A percentile compares a stretch with the other conserved stretches of the same genome.
Conservation (phyloP, 2,113 vertebrate species). For the Bagarius yarrelli region DNA sequence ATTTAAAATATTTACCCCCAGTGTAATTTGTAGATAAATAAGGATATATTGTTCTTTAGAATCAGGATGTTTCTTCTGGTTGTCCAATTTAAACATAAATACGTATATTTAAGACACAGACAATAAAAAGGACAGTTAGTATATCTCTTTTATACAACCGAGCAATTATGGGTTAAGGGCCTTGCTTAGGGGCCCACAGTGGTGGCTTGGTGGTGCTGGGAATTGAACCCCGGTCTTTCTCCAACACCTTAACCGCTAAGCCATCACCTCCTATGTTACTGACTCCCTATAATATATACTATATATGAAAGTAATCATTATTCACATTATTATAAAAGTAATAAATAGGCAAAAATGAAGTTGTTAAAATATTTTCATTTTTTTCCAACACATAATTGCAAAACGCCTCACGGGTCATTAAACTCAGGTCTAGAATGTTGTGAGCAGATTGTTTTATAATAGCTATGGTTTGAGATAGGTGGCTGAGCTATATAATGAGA, state of each 20-base stretch:
- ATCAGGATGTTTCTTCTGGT: neutral
- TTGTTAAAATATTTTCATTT: neutral
- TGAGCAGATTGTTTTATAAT: neutral
- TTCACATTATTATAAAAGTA: slow-evolving; percentile 18
- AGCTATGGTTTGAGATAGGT: neutral
- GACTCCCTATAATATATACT: no score
- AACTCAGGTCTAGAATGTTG: neutral
- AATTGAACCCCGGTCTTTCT: no score
- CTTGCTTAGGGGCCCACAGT: no score
- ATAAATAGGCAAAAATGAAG: neutral
- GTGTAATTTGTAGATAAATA: neutral
- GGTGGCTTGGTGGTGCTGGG: no score
- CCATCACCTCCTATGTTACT: no score
- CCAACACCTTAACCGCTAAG: no score
- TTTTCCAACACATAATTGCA: neutral
- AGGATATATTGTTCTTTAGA: neutral
- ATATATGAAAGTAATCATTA: no score
- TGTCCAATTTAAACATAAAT: neutral
- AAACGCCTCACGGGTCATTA: no score
- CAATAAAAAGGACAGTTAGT: no score
- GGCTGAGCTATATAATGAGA: slow-evolving; percentile 1
- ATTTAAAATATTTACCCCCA: neutral
- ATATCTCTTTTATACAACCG: no score
- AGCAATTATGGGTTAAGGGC: no score
- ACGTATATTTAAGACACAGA: neutral